A percentile compares a stretch with the other conserved stretches of the same genome.
phyloP scores from a whole-genome alignment of 2,113 vertebrate species.

The Notarius lentiginosus region DNA sequence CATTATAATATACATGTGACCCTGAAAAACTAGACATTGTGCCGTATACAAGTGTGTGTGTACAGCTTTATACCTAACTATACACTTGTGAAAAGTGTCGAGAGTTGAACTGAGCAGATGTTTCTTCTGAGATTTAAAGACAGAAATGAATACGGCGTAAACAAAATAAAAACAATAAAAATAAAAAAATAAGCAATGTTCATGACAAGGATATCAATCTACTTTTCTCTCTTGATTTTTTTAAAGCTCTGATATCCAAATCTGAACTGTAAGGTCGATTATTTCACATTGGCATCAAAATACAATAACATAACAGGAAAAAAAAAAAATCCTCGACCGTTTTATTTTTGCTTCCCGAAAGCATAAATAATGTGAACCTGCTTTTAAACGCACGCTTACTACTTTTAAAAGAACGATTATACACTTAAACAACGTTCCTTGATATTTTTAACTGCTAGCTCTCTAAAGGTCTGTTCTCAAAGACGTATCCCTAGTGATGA shows the following conservation, averaged over 20 bases:
- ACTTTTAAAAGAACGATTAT: neutral
- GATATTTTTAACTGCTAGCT: neutral
- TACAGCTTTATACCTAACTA: neutral
- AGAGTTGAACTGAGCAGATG: neutral
- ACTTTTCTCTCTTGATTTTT: too few relatives aligned
- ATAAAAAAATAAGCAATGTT: too few relatives aligned
- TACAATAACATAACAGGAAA: neutral
- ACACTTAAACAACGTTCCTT: neutral
- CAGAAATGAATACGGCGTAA: neutral
- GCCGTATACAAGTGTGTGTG: too few relatives aligned
- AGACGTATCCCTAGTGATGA: neutral
- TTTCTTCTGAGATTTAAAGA: neutral
- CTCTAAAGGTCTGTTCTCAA: neutral
- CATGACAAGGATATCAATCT: too few relatives aligned
- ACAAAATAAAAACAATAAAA: too few relatives aligned
- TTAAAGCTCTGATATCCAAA: neutral
- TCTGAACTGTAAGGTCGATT: neutral
- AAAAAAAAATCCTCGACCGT: neutral
- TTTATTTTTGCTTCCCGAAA: neutral
- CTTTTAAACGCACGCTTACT: neutral
- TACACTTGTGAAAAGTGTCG: neutral
- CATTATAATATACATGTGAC: neutral
- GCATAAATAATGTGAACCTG: neutral
- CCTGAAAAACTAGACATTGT: neutral
- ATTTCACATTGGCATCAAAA: neutral